These are phyloP conservation scores for Arnoldichthys spilopterus DNA, from an alignment of 2,797 vertebrate genomes.

Conservation along the genomic window DNA sequence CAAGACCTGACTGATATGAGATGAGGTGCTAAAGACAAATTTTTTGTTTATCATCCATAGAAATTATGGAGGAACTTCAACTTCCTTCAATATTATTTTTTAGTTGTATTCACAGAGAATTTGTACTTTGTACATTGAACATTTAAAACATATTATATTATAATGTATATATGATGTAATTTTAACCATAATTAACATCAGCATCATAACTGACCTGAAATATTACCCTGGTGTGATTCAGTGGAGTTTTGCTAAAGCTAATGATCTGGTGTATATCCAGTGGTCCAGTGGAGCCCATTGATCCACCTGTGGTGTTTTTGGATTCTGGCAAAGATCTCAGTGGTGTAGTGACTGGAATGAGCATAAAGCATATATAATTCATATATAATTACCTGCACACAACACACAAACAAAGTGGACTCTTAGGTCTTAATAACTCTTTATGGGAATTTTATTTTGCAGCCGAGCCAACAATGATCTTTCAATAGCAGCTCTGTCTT, in stretches of 20 bases:
- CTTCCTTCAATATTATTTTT: conserved; percentile 4
- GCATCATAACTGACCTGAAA: not conserved
- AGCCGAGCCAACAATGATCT: not conserved
- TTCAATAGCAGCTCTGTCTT: not conserved
- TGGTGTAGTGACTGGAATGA: not conserved
- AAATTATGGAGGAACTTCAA: conserved; percentile 1
- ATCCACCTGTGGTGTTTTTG: conserved; percentile 22
- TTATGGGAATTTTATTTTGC: not conserved
- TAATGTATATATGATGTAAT: not conserved
- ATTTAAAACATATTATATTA: not conserved
- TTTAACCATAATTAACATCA: not conserved
- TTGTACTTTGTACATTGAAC: not conserved
- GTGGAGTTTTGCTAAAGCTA: conserved; percentile 33
- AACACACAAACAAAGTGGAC: not conserved
- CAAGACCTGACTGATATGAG: conserved; percentile 36
- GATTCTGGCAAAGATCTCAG: conserved; percentile 16
- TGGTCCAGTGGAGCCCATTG: conserved; percentile 36
- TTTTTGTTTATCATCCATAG: conserved; percentile 37
- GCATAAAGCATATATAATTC: conserved; percentile 16
- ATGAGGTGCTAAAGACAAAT: conserved; percentile 40
- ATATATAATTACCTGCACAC: conserved; percentile 14
- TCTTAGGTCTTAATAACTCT: not conserved
- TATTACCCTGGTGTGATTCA: conserved; percentile 1
- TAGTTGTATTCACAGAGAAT: not conserved
- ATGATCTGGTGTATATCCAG: conserved; percentile 44